Percentiles rank a stretch among this genome's conserved stretches.
Conservation (phyloP, 1,140 invertebrate species). For the Nomia melanderi region DNA sequence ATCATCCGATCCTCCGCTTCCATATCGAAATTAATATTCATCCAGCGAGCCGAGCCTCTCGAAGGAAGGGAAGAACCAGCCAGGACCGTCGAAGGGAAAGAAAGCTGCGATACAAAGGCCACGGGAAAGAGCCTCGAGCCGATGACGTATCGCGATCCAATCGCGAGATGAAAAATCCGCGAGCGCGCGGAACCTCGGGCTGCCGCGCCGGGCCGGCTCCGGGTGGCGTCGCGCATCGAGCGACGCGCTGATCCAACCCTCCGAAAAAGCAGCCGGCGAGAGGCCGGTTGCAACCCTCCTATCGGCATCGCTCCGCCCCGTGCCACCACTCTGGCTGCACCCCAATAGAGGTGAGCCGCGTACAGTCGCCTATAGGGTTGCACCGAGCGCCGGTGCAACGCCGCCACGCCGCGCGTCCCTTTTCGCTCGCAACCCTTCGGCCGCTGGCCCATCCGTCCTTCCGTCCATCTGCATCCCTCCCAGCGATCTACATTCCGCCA, state of each 20-base stretch:
- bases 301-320: constrained; percentile 75
- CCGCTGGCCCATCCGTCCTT: constrained; percentile 37
- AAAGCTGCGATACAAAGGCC: too few species aligned
- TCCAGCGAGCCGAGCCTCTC: too few species aligned
- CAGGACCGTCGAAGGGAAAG: too few species aligned
- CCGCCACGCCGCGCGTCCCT: constrained; percentile 51
- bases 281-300: constrained; percentile 76
- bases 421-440: constrained; percentile 58
- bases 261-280: constrained; percentile 70
- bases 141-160: not conserved
- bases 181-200: not conserved
- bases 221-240: constrained; percentile 67
- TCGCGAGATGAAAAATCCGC: constrained; percentile 1
- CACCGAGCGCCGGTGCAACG: constrained; percentile 55
- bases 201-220: not conserved
- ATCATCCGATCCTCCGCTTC: too few species aligned
- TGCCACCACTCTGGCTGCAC: constrained; percentile 68
- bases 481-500: constrained; percentile 56
- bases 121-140: too few species aligned
- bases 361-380: constrained; percentile 62
- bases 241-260: constrained; percentile 76
- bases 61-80: too few species aligned
- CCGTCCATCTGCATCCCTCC: constrained; percentile 50
- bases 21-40: too few species aligned
- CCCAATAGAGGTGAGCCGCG: constrained; percentile 49